phyloP scores from a whole-genome alignment of 1,140 invertebrate genomes.

The Penaeus vannamei region DNA sequence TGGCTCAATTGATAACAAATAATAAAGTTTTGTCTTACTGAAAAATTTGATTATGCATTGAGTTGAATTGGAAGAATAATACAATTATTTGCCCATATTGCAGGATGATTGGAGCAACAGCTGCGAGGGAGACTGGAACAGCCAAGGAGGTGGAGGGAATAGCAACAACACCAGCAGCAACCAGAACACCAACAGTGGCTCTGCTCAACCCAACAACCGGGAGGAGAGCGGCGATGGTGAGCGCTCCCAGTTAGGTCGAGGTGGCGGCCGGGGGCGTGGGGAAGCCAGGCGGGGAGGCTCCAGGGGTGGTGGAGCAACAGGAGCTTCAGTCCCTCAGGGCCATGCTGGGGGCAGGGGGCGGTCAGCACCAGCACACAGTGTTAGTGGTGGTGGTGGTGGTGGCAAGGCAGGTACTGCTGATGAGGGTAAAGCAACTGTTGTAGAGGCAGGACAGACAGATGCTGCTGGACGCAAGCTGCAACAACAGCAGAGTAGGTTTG shows the following conservation, averaged over 20 bases:
- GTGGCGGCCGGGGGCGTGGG: conserved; percentile 70
- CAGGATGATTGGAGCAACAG: conserved; percentile 58
- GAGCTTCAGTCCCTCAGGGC: conserved; percentile 48
- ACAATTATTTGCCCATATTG: neutral
- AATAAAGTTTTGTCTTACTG: neutral
- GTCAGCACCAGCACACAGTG: conserved; percentile 37
- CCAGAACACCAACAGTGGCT: conserved; percentile 45
- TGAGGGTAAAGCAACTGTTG: conserved; percentile 40
- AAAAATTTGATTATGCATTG: neutral
- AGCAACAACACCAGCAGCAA: conserved; percentile 42
- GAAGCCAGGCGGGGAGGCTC: conserved; percentile 66
- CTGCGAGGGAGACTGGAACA: conserved; percentile 56
- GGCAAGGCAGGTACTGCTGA: conserved; percentile 66
- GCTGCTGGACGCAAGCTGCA: conserved; percentile 55
- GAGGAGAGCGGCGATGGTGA: conserved; percentile 67
- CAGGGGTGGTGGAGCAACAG: conserved; percentile 52
- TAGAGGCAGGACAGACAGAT: conserved; percentile 26
- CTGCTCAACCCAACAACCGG: conserved; percentile 54
- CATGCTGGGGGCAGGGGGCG: conserved; percentile 57
- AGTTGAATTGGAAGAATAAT: neutral
- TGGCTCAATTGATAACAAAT: neutral
- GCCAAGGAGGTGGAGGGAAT: conserved; percentile 51
- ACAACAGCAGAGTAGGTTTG: conserved; percentile 60
- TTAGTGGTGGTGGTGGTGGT: conserved; percentile 45
- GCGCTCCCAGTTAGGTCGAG: conserved; percentile 68